Evolutionary conservation across 2,888 invertebrate species (phyloP), one percentile per base, ranked within the genome.

Genomic region (Aleiodes testaceus): DNA sequence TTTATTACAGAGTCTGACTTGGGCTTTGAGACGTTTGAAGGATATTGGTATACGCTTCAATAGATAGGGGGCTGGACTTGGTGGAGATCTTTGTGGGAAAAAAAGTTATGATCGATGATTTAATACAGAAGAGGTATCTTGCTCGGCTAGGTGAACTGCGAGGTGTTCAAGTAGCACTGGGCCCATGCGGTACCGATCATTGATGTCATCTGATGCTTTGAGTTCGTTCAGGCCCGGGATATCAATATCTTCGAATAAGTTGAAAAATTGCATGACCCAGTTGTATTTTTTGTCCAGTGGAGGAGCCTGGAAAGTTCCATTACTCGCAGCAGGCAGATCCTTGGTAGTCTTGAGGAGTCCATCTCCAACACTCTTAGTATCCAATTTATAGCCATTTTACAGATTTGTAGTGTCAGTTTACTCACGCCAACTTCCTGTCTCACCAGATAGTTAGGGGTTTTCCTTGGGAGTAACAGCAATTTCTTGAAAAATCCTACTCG

Each of bases 361-460:
- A 49, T 49, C 6, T 49, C n/a, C 6, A 49, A 16, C 6, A 49
- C 49, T 16, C 16, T 49, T n/a, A 7, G n/a, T n/a, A 49, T 49
- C 49, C 49, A 14, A 49, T 16, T 49, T 14, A 49, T 49, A 16
- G 14, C 2, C 9, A 49, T 6, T 49, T 49, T 49, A 49, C 6
- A n/a, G n/a, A 49, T 16, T 16, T 49, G 49, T 16, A 49, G 49
- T n/a, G 49, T 49, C n/a, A 49, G 49, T 49, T 16, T 49, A n/a
- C 3, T 16, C 16, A 49, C 49, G 1, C 49, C 49, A 16, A 49
- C 49, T n/a, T 49, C 49, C 2, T 6, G n/a, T 16, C 49, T 49
- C 14, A 49, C 49, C 49, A 7, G 14, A 49, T 49, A n/a, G 49
- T 49, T 49, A 14, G 49, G 49, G 3, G 49, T 49, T 2, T 49